A percentile compares a stretch with the other conserved stretches of the same genome.
phyloP scores from a whole-genome alignment of 2,797 vertebrate species.

The Centroberyx gerrardi region DNA sequence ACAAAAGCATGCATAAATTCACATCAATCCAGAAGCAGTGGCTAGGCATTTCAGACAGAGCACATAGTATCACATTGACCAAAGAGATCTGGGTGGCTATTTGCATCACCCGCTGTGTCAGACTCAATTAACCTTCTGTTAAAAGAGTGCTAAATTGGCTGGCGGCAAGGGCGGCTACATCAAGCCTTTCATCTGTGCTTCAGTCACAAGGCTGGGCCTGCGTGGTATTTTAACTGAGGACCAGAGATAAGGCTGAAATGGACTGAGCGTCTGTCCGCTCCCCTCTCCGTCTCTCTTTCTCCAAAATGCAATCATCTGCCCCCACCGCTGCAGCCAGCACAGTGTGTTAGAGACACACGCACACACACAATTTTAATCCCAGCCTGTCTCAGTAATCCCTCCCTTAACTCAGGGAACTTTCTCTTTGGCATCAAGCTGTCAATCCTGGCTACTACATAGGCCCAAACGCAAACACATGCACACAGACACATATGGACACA shows the following conservation, averaged over 20 bases:
- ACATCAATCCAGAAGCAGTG: slow-evolving; percentile 11
- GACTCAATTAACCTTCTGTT: slow-evolving; percentile 55
- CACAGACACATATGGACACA: neutral
- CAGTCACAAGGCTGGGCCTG: slow-evolving; percentile 23
- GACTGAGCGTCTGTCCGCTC: slow-evolving; percentile 35
- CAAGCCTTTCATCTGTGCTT: slow-evolving; percentile 53
- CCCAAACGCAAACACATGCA: slow-evolving; percentile 17
- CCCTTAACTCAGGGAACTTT: slow-evolving; percentile 73
- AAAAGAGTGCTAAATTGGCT: slow-evolving; percentile 26
- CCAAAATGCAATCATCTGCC: slow-evolving; percentile 70
- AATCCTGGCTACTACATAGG: slow-evolving; percentile 17
- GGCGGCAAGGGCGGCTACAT: slow-evolving; percentile 11
- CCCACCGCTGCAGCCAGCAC: slow-evolving; percentile 49
- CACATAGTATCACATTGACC: slow-evolving; percentile 19
- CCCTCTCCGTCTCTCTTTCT: slow-evolving; percentile 21
- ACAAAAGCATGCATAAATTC: neutral
- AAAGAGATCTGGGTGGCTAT: slow-evolving; percentile 20
- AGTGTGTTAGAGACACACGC: slow-evolving; percentile 19
- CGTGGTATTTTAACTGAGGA: slow-evolving; percentile 41
- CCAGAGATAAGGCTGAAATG: slow-evolving; percentile 52
- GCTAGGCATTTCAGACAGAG: slow-evolving; percentile 28
- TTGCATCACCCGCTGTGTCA: slow-evolving; percentile 36
- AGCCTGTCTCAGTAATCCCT: slow-evolving; percentile 77
- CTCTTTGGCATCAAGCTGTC: slow-evolving; percentile 71
- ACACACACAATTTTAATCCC: slow-evolving; percentile 71